phyloP scores from a whole-genome alignment of 2,888 invertebrate species.

The Rhingia campestris region DNA sequence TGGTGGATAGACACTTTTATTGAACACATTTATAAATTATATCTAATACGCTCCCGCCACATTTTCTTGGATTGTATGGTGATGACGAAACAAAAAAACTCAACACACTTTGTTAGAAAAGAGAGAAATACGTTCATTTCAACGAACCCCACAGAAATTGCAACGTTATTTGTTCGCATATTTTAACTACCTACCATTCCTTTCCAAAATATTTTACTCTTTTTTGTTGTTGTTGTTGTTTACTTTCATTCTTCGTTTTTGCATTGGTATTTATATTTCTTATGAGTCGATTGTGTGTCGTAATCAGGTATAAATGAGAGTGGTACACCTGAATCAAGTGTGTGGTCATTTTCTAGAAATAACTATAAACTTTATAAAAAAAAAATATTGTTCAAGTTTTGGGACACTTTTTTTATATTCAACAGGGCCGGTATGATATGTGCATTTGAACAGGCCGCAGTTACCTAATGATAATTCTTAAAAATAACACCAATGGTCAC shows the following conservation, averaged over 20 bases:
- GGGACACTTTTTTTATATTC: no score
- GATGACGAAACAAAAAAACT: conserved; percentile 21
- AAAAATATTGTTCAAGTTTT: no score
- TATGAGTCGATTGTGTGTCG: conserved; percentile 4
- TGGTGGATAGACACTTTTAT: conserved; percentile 22
- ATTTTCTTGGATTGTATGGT: conserved; percentile 1
- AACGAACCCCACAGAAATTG: conserved; percentile 17
- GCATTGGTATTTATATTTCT: conserved; percentile 21
- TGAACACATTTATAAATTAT: conserved; percentile 6
- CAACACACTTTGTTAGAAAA: conserved; percentile 8
- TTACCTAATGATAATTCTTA: no score
- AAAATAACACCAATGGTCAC: no score
- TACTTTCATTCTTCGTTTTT: conserved; percentile 5
- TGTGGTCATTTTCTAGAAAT: no score
- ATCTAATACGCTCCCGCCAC: conserved; percentile 16
- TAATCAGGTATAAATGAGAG: conserved; percentile 23
- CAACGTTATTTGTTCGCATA: conserved; percentile 14
- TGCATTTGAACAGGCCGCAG: no score
- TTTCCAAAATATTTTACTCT: conserved; percentile 16
- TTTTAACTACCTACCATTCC: conserved; percentile 22
- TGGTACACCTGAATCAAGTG: conserved; percentile 1
- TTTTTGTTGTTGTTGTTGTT: not conserved
- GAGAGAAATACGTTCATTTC: conserved; percentile 17
- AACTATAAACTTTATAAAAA: no score
- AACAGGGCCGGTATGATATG: no score